Evolutionary conservation across 1,140 invertebrate genomes (phyloP).

Genomic region (Drosophila athabasca): DNA sequence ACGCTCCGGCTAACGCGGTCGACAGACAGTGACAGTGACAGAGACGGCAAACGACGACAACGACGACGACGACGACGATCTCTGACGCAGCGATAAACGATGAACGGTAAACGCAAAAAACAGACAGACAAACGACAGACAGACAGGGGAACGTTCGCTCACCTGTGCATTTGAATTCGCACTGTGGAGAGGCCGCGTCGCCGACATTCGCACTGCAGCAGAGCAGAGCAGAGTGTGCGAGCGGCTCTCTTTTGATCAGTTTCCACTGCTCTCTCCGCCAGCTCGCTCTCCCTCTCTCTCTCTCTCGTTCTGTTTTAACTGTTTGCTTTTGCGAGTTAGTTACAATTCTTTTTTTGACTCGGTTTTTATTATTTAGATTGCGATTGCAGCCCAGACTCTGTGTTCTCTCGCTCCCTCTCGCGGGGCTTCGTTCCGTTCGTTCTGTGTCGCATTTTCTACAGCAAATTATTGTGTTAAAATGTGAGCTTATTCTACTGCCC

Average conservation of each 20-base stretch:
- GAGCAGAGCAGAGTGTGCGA: conserved; percentile 8
- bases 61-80: conserved; percentile 3
- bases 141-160: conserved; percentile 61
- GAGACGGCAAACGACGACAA: background rate
- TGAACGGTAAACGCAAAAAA: too few relatives aligned
- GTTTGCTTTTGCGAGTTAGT: conserved; percentile 35
- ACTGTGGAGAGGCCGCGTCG: conserved; percentile 45
- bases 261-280: too few relatives aligned
- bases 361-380: conserved; percentile 68
- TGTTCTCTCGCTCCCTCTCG: background rate
- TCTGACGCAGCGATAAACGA: too few relatives aligned
- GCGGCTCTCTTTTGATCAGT: background rate
- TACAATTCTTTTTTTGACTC: conserved; percentile 60
- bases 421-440: conserved; percentile 29
- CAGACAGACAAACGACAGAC: conserved; percentile 1
- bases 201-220: conserved; percentile 60
- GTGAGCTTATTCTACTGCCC: too few relatives aligned
- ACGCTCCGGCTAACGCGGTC: conserved; percentile 11
- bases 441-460: conserved; percentile 67
- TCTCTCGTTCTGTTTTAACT: conserved; percentile 29
- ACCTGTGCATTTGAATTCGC: conserved; percentile 74
- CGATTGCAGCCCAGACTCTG: conserved; percentile 6
- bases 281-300: conserved; percentile 20
- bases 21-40: conserved; percentile 9
- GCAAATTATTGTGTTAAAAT: conserved; percentile 74